Evolutionary conservation across 2,888 invertebrate genomes (phyloP), one percentile per base, ranked within the genome.

Genomic region (Apamea epomidion): DNA sequence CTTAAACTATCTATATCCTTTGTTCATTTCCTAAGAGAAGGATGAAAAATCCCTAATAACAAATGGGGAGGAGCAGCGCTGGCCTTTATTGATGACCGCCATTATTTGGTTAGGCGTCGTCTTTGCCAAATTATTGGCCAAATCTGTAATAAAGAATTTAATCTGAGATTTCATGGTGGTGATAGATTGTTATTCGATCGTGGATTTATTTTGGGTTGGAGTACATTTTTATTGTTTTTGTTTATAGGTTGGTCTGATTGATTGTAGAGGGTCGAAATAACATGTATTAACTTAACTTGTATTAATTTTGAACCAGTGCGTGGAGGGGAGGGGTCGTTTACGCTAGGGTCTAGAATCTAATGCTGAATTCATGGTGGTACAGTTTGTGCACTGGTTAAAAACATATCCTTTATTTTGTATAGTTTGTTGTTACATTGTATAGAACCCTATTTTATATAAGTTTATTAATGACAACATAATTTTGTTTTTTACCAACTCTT

Each of bases 31-130:
- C 90, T 91, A 84, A 78, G 84, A 84, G 80, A 69, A 75, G 76
- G 88, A 89, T 90, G 88, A 91, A 93, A 92, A 93, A 92, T 91
- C 91, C 92, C 90, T 89, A 91, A 92, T 93, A 93, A 92, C 87
- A 90, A 85, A 93, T 92, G 88, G 90, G 86, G 81, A 72, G 87
- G 86, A 84, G 84, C 76, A 84, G 74, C 74, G 80, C 67, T 82
- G 72, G 77, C 72, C 54, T 85, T 88, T 93, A 93, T 93, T 92
- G 93, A 93, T 93, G 92, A 82, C 82, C 64, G 78, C 88, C 90
- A 92, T 93, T 93, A 93, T 93, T 91, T 92, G 92, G 92, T 93
- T 92, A 91, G 91, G 90, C 89, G 88, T 88, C 79, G 78, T 81
- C 76, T 69, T 69, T 80, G 86, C 83, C 90, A 91, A 92, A 92